phyloP scores from a whole-genome alignment of 1,140 invertebrate species.

The Cyphomyrmex costatus region DNA sequence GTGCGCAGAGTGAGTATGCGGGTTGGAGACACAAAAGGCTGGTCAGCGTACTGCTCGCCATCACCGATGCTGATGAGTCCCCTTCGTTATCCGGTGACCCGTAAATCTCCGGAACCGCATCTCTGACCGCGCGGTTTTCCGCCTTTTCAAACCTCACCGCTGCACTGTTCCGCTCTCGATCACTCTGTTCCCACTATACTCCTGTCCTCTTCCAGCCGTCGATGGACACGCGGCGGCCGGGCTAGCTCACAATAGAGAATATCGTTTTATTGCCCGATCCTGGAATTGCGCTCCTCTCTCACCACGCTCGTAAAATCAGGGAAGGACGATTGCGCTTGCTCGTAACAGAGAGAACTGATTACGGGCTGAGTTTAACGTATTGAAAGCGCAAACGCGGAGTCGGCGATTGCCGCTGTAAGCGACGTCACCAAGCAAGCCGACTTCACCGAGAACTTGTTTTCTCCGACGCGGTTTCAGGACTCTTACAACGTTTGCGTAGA shows the following conservation, averaged over 20 bases:
- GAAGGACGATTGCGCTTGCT: conserved; percentile 41
- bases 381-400: conserved; percentile 26
- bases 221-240: conserved; percentile 31
- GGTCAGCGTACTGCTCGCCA: conserved; percentile 60
- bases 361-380: conserved; percentile 40
- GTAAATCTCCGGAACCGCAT: conserved; percentile 71
- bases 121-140: conserved; percentile 46
- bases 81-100: conserved; percentile 75
- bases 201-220: background rate
- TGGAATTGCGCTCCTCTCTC: conserved; percentile 50
- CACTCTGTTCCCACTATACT: background rate
- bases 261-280: conserved; percentile 68
- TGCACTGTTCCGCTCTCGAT: conserved; percentile 21
- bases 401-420: conserved; percentile 23
- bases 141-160: conserved; percentile 39
- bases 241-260: conserved; percentile 68
- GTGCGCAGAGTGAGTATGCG: conserved; percentile 25
- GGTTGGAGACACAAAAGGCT: conserved; percentile 67
- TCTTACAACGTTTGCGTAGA: background rate
- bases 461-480: background rate
- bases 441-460: conserved; percentile 29
- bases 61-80: conserved; percentile 77
- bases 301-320: conserved; percentile 67
- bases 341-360: conserved; percentile 54
- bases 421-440: background rate